Conservation (phyloP, 2,888 invertebrate genomes). For the Seladonia tumulorum region DNA sequence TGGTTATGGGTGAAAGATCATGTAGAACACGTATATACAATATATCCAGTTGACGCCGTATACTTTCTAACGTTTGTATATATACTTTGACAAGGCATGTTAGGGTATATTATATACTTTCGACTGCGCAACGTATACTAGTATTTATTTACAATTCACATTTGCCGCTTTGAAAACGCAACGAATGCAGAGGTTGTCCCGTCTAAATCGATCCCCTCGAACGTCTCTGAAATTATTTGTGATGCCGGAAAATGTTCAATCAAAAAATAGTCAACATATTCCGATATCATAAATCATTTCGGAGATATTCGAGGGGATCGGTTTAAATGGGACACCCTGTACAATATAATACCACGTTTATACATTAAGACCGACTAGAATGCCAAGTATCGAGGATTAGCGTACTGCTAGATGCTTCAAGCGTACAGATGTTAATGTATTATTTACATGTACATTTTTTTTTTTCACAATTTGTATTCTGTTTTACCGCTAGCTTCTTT, state of each 20-base stretch:
- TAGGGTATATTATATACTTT: constrained; percentile 55
- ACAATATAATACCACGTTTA: constrained; percentile 15
- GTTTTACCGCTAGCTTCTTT: constrained; percentile 27
- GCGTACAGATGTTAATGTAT: constrained; percentile 30
- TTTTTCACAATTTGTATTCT: constrained; percentile 18
- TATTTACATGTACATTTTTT: constrained; percentile 22
- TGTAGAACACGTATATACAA: constrained; percentile 56
- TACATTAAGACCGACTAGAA: constrained; percentile 15
- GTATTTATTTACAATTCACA: constrained; percentile 47
- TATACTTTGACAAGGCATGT: constrained; percentile 63
- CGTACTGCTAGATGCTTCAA: constrained; percentile 39
- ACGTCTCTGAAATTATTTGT: background rate
- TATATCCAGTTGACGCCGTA: constrained; percentile 54
- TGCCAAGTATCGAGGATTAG: constrained; percentile 13
- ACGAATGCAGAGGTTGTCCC: constrained; percentile 16
- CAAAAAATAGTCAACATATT: too few species aligned
- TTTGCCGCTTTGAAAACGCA: constrained; percentile 48
- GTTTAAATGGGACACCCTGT: background rate
- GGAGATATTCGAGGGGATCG: background rate
- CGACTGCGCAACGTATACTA: constrained; percentile 48
- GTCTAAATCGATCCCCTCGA: background rate
- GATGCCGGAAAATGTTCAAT: background rate
- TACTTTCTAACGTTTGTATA: constrained; percentile 55
- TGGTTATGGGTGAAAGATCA: constrained; percentile 65
- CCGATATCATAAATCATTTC: background rate